phyloP scores from a whole-genome alignment of 2,888 invertebrate genomes.

The Drepanosiphum platanoidis region DNA sequence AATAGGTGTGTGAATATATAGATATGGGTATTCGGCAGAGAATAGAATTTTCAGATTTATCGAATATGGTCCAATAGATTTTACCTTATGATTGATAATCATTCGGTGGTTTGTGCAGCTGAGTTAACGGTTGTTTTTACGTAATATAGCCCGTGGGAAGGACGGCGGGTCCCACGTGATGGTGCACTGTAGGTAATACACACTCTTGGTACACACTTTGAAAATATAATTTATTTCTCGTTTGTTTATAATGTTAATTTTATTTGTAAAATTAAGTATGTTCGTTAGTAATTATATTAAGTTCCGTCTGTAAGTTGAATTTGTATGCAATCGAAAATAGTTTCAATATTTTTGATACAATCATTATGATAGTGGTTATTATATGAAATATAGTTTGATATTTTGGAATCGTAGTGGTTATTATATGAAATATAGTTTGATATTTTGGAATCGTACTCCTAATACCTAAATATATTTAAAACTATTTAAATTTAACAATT shows the following conservation, averaged over 20 bases:
- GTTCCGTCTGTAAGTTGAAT: background rate
- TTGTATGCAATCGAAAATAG: background rate
- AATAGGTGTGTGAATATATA: background rate
- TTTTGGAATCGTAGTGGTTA: too few relatives aligned
- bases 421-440: too few relatives aligned
- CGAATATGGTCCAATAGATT: background rate
- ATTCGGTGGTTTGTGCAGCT: background rate
- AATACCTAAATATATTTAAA: too few relatives aligned
- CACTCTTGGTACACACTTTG: background rate
- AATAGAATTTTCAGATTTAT: conserved; percentile 11
- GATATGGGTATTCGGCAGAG: background rate
- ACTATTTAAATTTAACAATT: too few relatives aligned
- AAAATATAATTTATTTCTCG: background rate
- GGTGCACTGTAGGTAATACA: too few relatives aligned
- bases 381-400: too few relatives aligned
- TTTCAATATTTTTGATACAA: too few relatives aligned
- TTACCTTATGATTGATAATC: background rate
- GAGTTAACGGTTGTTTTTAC: conserved; percentile 32
- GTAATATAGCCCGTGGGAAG: conserved; percentile 32
- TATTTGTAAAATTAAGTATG: background rate
- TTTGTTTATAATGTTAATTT: background rate
- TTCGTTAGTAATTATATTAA: background rate
- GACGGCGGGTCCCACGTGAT: background rate
- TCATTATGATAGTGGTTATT: too few relatives aligned
- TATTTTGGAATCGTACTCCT: too few relatives aligned